Evolutionary conservation across 2,113 vertebrate genomes (phyloP).

Genomic region (Myodes glareolus): DNA sequence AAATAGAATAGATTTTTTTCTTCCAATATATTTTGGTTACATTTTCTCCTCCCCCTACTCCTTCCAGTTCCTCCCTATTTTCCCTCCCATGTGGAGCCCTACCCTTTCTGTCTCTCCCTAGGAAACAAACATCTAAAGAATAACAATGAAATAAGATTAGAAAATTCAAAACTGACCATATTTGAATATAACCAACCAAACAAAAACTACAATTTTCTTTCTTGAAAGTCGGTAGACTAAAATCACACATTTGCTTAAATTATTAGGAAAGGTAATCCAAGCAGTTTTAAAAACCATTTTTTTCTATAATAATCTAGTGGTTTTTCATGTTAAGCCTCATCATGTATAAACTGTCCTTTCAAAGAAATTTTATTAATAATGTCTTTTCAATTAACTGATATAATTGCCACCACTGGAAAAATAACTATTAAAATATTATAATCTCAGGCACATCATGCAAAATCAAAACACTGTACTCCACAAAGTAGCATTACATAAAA

Average conservation of each 20-base stretch:
- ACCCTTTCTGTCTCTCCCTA: background rate
- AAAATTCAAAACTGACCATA: background rate
- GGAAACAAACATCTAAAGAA: background rate
- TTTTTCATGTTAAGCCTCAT: constrained; percentile 15
- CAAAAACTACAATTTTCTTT: background rate
- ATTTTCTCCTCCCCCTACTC: background rate
- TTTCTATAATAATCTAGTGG: background rate
- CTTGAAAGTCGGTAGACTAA: background rate
- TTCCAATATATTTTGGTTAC: background rate
- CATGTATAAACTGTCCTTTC: background rate
- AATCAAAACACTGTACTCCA: background rate
- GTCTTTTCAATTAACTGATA: background rate
- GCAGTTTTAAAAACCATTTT: background rate
- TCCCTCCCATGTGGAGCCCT: background rate
- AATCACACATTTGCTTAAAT: constrained; percentile 27
- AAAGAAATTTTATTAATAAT: background rate
- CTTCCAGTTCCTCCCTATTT: background rate
- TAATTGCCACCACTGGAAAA: background rate
- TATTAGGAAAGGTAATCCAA: background rate
- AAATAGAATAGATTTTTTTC: background rate
- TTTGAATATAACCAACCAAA: background rate
- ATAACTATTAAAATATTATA: background rate
- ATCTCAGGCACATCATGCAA: background rate
- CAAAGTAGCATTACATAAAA: background rate
- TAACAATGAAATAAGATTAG: background rate